A percentile compares a stretch with the other conserved stretches of the same genome.
These are phyloP conservation scores for Myanophis thanlyinensis DNA, from an alignment of 2,113 vertebrate species.

Conservation along the genomic window DNA sequence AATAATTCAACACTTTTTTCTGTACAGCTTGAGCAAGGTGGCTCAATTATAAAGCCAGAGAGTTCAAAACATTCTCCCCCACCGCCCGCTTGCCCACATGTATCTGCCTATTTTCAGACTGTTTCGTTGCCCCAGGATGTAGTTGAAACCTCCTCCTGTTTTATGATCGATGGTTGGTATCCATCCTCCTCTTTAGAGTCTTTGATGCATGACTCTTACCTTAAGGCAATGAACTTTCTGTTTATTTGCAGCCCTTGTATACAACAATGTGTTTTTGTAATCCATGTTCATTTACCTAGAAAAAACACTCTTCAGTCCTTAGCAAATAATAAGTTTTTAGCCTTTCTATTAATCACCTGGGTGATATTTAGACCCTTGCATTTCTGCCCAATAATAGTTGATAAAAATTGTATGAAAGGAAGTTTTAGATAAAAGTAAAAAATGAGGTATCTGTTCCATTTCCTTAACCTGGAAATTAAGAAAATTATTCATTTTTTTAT, in stretches of 20 bases:
- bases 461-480: neutral
- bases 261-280: neutral
- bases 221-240: neutral
- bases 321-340: neutral
- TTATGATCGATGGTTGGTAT: neutral
- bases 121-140: neutral
- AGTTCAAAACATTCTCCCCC: neutral
- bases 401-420: neutral
- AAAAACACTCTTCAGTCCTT: neutral
- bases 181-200: neutral
- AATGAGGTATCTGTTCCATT: neutral
- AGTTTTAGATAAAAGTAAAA: neutral
- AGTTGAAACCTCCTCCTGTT: neutral
- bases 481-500: neutral
- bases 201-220: neutral
- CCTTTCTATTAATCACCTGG: neutral
- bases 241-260: neutral
- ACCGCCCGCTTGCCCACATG: neutral
- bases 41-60: neutral
- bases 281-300: neutral
- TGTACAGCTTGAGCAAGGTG: neutral
- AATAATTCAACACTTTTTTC: neutral
- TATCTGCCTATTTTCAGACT: neutral
- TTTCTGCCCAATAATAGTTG: neutral
- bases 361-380: neutral